These are phyloP conservation scores for Pithys albifrons DNA, from an alignment of 2,113 vertebrate species.

Conservation along the genomic window DNA sequence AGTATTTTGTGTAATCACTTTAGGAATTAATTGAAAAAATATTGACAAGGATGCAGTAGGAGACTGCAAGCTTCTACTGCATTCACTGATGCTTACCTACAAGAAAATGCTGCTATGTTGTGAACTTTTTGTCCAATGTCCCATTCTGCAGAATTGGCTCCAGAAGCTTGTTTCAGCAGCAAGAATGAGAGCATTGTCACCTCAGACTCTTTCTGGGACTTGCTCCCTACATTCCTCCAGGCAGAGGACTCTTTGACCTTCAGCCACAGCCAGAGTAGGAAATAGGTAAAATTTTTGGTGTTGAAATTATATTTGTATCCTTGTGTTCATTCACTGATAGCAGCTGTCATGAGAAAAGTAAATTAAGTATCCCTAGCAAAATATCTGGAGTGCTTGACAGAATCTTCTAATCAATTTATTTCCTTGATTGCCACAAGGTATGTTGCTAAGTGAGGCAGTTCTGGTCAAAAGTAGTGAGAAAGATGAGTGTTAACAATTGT, in stretches of 20 bases:
- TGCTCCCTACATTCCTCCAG: not conserved
- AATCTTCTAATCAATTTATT: not conserved
- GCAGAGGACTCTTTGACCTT: not conserved
- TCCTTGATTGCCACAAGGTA: not conserved
- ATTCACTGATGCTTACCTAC: not conserved
- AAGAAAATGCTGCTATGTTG: not conserved
- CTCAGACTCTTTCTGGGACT: not conserved
- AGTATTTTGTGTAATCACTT: not conserved
- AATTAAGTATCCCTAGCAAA: not conserved
- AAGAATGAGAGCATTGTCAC: not conserved
- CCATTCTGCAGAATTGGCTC: not conserved
- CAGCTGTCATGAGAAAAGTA: not conserved
- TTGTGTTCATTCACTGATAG: not conserved
- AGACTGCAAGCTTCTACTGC: not conserved
- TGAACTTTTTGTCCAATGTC: not conserved
- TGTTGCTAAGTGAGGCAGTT: not conserved
- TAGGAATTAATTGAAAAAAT: not conserved
- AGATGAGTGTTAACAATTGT: not conserved
- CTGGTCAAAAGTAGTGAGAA: not conserved
- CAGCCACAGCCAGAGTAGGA: not conserved
- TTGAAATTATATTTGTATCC: not conserved
- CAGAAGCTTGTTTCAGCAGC: not conserved
- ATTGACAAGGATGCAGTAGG: not conserved
- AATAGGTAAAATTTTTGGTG: not conserved
- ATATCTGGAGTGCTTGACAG: not conserved